These are phyloP conservation scores for Sinelater perroti DNA, from an alignment of 2,888 invertebrate genomes.

Conservation along the genomic window DNA sequence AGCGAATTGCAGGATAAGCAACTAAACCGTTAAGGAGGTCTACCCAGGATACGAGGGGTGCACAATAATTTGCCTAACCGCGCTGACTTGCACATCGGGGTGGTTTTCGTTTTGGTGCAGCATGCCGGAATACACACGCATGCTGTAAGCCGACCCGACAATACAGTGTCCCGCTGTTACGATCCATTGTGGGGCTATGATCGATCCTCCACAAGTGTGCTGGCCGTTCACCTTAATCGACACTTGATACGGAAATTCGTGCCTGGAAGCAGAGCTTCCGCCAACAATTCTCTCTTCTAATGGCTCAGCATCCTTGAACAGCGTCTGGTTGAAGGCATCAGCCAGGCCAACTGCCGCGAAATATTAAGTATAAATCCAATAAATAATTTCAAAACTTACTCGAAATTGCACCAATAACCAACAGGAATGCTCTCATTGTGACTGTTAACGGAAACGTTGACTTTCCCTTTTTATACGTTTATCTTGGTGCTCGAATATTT, in stretches of 20 bases:
- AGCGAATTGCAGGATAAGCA: too few relatives aligned
- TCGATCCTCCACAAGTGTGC: conserved; percentile 57
- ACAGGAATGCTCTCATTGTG: too few relatives aligned
- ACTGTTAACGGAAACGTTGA: too few relatives aligned
- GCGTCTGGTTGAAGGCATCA: background rate
- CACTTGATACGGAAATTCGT: conserved; percentile 1
- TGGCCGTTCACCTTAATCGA: background rate
- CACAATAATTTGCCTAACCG: background rate
- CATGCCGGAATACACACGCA: conserved; percentile 4
- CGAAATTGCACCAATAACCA: background rate
- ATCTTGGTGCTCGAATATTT: background rate
- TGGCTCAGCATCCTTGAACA: conserved; percentile 1
- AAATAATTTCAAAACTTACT: background rate
- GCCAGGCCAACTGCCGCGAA: background rate
- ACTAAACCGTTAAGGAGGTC: background rate
- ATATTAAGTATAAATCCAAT: background rate
- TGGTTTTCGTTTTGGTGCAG: background rate
- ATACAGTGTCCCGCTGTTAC: conserved; percentile 53
- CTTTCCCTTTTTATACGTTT: too few relatives aligned
- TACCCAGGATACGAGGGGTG: conserved; percentile 8
- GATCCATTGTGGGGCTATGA: conserved; percentile 66
- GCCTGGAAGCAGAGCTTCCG: background rate
- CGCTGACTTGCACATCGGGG: background rate
- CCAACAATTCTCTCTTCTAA: conserved; percentile 32
- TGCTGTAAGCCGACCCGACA: background rate